Conservation (phyloP, 1,140 invertebrate genomes). For the Steinernema feltiae region DNA sequence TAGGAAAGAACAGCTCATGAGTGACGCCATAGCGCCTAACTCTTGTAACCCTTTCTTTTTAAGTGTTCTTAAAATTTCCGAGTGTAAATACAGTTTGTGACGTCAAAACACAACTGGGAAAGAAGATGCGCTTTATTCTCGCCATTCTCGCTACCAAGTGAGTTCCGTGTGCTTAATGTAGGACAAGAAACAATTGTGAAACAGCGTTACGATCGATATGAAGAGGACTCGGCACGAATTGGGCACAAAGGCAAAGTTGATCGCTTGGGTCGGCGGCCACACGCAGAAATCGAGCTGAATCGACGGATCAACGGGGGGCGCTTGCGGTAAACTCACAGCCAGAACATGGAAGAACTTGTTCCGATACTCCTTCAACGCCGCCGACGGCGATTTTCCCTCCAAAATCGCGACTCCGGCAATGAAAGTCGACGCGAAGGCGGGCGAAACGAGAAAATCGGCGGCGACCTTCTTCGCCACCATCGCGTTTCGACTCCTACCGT, state of each 20-base stretch:
- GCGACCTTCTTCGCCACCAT: background rate
- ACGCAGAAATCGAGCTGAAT: slow-evolving; percentile 20
- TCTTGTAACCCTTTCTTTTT: too few species aligned
- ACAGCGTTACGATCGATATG: slow-evolving; percentile 11
- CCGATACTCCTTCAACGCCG: background rate
- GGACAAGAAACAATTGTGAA: slow-evolving; percentile 15
- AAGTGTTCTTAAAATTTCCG: too few species aligned
- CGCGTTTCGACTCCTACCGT: background rate
- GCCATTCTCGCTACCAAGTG: background rate
- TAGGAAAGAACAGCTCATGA: too few species aligned
- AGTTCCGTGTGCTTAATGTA: slow-evolving; percentile 16
- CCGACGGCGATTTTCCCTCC: slow-evolving; percentile 15
- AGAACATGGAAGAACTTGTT: slow-evolving; percentile 16
- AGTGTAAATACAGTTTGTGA: too few species aligned
- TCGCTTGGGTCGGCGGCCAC: slow-evolving; percentile 14
- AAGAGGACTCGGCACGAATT: background rate
- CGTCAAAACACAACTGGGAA: too few species aligned
- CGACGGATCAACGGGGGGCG: background rate
- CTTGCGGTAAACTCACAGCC: background rate
- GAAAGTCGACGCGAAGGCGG: slow-evolving; percentile 7
- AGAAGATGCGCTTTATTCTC: too few species aligned
- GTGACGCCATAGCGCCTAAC: too few species aligned
- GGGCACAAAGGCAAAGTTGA: slow-evolving; percentile 13
- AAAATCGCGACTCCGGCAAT: slow-evolving; percentile 6
- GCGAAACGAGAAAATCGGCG: slow-evolving; percentile 7